Base-by-base conservation (phyloP, 2,113 vertebrate genomes). In the Eolophus roseicapilla region DNA sequence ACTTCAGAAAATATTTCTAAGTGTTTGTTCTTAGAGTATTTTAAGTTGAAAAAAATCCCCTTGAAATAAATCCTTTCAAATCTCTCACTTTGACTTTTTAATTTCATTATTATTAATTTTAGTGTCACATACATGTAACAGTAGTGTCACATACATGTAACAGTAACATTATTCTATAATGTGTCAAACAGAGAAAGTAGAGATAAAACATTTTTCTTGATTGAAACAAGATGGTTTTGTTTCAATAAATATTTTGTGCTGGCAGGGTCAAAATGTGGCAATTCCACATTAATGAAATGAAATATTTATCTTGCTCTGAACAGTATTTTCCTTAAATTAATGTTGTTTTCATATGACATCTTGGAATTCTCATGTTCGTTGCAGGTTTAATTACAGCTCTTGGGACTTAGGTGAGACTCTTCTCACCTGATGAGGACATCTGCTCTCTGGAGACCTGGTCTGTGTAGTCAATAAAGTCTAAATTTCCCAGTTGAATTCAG, bases 191-290 rank as follows among this genome's bases (percentile, higher is more conserved):
- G 41, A 64, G 46, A 91, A 81, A 91, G 69, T 23, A 89, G 83
- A 92, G 89, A 82, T 71, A 75, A 95, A 95, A 82, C 33, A 11
- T 95, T 75, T 74, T 55, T 55, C 71, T 53, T 88, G 74, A 95
- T 80, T 87, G 74, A 83, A 95, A 79, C 77, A 96, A 92, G 77
- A 89, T 93, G 74, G 70, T 95, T 92, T 82, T 33, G 62, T 87
- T 75, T 64, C 71, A 76, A 71, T 44, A 79, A 94, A 64, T 79
- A 86, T 78, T 82, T 77, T 80, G 49, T 65, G 24, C 49, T 94
- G 92, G 82, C 71, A 74, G 43, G 83, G 82, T 92, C 90, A 94
- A 88, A 86, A 92, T 43, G 71, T 83, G 88, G 86, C 94, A 94
- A 90, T 93, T 88, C 63, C 47, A 88, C 7, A 12, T 43, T 90